Evolutionary conservation across 2,888 invertebrate genomes (phyloP).

Genomic region (Cylindroiulus punctatus): DNA sequence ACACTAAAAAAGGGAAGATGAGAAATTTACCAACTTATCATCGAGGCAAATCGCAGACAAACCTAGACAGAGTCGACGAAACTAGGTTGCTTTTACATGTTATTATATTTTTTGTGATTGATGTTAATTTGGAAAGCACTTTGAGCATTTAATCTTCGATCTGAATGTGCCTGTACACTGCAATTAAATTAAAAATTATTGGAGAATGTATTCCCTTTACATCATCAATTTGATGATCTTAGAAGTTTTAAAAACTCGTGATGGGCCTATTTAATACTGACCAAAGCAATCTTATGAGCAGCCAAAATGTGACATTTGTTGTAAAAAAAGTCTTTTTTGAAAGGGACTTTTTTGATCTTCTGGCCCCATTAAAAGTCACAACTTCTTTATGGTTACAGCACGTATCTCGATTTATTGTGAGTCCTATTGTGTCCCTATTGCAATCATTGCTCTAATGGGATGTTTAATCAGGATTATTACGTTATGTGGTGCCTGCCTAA

Average conservation of each 20-base stretch:
- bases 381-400: background rate
- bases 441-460: conserved; percentile 49
- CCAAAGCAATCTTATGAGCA: too few relatives aligned
- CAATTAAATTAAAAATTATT: too few relatives aligned
- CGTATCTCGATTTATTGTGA: background rate
- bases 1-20: background rate
- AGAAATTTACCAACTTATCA: conserved; percentile 43
- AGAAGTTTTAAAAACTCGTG: too few relatives aligned
- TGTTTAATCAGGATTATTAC: conserved; percentile 52
- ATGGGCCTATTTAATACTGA: too few relatives aligned
- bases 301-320: too few relatives aligned
- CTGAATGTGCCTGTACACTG: background rate
- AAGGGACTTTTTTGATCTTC: background rate
- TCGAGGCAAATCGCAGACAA: background rate
- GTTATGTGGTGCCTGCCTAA: conserved; percentile 41
- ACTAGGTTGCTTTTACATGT: background rate
- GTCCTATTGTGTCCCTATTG: background rate
- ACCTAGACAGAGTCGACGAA: background rate
- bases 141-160: background rate
- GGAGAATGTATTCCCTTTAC: too few relatives aligned
- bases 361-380: background rate
- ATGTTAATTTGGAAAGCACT: background rate
- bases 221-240: too few relatives aligned
- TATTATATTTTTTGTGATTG: background rate
- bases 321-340: too few relatives aligned